A percentile compares a stretch with the other conserved stretches of the same genome.
Evolutionary conservation across 2,113 vertebrate species (phyloP).

Genomic region (Hystrix cristata): DNA sequence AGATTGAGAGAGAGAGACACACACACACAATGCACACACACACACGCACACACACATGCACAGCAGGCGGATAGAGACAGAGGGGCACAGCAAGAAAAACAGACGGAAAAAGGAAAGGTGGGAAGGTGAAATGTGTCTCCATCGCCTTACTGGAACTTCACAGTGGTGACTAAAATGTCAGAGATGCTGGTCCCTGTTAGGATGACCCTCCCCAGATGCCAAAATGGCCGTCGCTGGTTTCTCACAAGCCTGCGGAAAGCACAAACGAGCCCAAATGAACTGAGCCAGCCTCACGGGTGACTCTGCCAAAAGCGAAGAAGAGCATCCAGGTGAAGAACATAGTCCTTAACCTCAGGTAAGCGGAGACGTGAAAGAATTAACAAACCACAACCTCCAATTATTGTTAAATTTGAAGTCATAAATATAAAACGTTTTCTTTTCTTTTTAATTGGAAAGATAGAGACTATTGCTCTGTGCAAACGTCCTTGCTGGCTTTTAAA

Average conservation of each 20-base stretch:
- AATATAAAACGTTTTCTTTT: background rate
- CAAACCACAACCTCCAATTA: background rate
- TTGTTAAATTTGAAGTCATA: background rate
- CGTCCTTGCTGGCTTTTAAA: background rate
- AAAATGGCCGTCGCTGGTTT: too few relatives aligned
- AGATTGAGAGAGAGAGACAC: background rate
- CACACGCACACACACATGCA: too few relatives aligned
- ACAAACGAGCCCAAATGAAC: background rate
- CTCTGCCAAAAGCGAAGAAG: constrained; percentile 38
- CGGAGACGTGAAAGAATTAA: background rate
- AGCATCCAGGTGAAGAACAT: background rate
- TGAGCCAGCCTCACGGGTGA: background rate
- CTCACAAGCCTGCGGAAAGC: background rate
- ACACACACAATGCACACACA: rapidly evolving
- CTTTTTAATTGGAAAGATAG: constrained; percentile 20
- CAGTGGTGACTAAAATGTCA: background rate
- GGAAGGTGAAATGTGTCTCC: rapidly evolving
- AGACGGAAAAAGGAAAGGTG: background rate
- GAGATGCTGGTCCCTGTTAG: background rate
- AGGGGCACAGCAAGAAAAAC: background rate
- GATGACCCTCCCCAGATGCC: too few relatives aligned
- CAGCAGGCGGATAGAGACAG: background rate
- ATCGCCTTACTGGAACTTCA: background rate
- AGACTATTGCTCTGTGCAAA: background rate
- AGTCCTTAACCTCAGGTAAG: background rate